Base-by-base conservation (phyloP, 2,888 invertebrate species). In the Frankliniella fusca region DNA sequence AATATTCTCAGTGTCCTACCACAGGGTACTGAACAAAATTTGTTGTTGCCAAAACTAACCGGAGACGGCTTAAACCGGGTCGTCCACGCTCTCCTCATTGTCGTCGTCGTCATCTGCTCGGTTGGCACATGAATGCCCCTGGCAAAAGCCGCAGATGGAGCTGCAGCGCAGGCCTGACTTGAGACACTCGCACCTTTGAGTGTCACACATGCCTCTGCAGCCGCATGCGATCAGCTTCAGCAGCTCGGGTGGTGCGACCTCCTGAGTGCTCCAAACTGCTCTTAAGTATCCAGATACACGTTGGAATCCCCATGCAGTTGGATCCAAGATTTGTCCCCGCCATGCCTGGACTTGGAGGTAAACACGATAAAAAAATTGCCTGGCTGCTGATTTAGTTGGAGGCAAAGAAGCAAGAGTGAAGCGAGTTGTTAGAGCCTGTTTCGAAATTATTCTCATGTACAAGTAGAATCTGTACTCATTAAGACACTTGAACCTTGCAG, bases 241-340 rank as follows among this genome's bases (percentile, higher is more conserved):
- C 1, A 82, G 65, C n/a, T 48, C 50, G 27, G 80, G 76, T 9
- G 82, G 83, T 50, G 82, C 83, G 50, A 81, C 81, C 28, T 3
- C 20, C 1, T 81, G 23, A 18, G 27, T 18, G 15, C 38, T 83
- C 54, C 54, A 38, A 23, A 82, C 48, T 50, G 82, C 61, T n/a
- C 27, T 9, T 50, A 82, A 49, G 7, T 5, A 18, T 38, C 50
- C 80, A 81, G 80, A 80, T n/a, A 18, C 18, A 11, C 80, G 70
- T 23, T 82, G 28, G 90, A 85, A 84, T 54, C 84, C 84, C 82
- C 84, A 84, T 76, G 84, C 83, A 84, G 23, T 61, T 48, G 83
- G 83, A 81, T 83, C 50, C 81, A 84, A 83, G 82, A 83, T 38
- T 38, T 83, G 83, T 80, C 84, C 84, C n/a, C 82, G 83, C 84